These are phyloP conservation scores for Oxygymnocypris stewartii DNA, from an alignment of 2,113 vertebrate genomes.

Conservation along the genomic window DNA sequence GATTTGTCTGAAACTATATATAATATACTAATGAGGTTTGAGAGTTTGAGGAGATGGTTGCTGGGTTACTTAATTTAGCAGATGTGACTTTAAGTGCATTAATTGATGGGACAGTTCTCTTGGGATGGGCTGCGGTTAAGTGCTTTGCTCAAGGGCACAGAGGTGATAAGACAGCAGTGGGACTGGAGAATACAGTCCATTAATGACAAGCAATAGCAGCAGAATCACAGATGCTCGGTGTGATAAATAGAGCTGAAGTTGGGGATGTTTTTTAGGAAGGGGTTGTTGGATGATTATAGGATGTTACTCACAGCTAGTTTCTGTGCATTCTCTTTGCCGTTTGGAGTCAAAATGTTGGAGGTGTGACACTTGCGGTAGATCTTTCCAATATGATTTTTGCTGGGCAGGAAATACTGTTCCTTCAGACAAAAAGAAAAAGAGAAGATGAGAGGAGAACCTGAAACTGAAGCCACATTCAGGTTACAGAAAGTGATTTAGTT, in stretches of 20 bases:
- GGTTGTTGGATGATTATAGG: background rate
- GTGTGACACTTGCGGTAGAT: constrained; percentile 77
- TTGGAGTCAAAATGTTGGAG: constrained; percentile 77
- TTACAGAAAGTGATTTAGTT: background rate
- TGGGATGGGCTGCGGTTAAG: background rate
- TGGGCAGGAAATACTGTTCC: constrained; percentile 75
- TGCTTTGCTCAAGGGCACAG: constrained; percentile 14
- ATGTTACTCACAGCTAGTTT: constrained; percentile 73
- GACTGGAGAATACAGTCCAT: background rate
- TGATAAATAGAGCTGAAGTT: background rate
- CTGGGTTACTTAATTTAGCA: constrained; percentile 20
- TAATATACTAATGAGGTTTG: background rate
- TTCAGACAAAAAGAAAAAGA: constrained; percentile 47
- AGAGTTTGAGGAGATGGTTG: background rate
- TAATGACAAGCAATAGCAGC: background rate
- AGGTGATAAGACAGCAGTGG: background rate
- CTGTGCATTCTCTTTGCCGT: constrained; percentile 80
- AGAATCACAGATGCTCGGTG: background rate
- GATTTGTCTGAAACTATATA: background rate
- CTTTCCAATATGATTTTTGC: constrained; percentile 73
- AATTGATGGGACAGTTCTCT: constrained; percentile 7
- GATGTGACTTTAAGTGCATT: constrained; percentile 1
- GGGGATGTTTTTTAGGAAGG: background rate
- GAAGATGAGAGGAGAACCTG: background rate
- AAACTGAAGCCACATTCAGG: background rate